Evolutionary conservation across 2,797 vertebrate genomes (phyloP).

Genomic region (Acanthis flammea): DNA sequence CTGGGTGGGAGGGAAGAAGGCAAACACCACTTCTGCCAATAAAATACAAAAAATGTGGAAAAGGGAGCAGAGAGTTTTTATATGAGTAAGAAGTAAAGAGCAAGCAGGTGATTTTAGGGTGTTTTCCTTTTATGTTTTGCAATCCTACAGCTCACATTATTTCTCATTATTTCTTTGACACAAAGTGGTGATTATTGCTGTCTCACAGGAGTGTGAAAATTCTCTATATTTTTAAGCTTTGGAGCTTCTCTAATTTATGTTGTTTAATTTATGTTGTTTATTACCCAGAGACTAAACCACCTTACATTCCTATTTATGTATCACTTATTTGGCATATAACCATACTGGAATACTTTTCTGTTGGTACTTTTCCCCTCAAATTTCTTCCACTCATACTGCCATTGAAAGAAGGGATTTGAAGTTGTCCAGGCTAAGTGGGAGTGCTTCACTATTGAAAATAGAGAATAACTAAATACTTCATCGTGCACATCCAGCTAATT

Average conservation of each 20-base stretch:
- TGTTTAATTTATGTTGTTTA: neutral
- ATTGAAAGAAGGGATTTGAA: neutral
- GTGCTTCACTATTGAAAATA: neutral
- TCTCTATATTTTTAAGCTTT: neutral
- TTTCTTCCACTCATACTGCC: neutral
- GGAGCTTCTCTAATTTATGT: neutral
- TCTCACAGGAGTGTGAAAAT: neutral
- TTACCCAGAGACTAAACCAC: neutral
- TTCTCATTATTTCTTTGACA: neutral
- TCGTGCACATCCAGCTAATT: neutral
- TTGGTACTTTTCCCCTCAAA: neutral
- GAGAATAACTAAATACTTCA: neutral
- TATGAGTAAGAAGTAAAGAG: neutral
- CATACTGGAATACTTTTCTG: neutral
- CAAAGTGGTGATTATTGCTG: neutral
- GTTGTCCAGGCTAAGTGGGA: neutral
- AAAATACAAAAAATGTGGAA: neutral
- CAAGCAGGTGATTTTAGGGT: neutral
- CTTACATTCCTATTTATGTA: neutral
- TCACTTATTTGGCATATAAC: neutral
- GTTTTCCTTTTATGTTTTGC: neutral
- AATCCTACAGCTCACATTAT: neutral
- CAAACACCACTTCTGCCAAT: neutral
- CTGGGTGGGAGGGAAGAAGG: accelerated
- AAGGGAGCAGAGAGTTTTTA: neutral